phyloP scores from a whole-genome alignment of 2,888 invertebrate species.

The Strigamia maritima region DNA sequence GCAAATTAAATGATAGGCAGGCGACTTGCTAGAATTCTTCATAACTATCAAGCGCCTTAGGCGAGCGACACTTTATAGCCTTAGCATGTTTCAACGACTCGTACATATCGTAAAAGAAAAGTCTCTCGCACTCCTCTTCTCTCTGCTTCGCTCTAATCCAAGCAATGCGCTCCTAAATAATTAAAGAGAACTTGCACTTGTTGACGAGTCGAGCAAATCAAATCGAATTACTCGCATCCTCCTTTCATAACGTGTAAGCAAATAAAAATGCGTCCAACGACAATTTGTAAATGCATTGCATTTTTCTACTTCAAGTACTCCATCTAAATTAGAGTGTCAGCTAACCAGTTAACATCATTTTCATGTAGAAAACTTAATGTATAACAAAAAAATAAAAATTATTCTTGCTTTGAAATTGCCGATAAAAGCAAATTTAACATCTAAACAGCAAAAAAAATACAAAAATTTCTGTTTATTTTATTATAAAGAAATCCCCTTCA shows the following conservation, averaged over 20 bases:
- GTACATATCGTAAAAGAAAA: slow-evolving; percentile 15
- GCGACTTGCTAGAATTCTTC: slow-evolving; percentile 15
- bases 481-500: no score
- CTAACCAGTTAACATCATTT: background rate
- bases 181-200: slow-evolving; percentile 8
- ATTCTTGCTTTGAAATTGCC: no score
- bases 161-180: slow-evolving; percentile 6
- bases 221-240: slow-evolving; percentile 10
- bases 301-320: background rate
- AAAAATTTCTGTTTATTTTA: no score
- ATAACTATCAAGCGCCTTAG: slow-evolving; percentile 15
- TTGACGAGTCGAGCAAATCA: slow-evolving; percentile 15
- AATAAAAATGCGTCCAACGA: background rate
- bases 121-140: background rate
- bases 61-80: background rate
- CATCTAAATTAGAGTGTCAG: background rate
- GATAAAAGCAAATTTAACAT: no score
- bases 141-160: background rate
- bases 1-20: slow-evolving; percentile 15
- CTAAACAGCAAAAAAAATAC: no score
- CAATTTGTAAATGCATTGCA: slow-evolving; percentile 15
- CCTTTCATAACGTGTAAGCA: background rate
- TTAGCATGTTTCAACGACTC: background rate
- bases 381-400: no score
- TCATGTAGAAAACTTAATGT: no score